phyloP scores from a whole-genome alignment of 2,113 vertebrate genomes.

The Tupaia tana region DNA sequence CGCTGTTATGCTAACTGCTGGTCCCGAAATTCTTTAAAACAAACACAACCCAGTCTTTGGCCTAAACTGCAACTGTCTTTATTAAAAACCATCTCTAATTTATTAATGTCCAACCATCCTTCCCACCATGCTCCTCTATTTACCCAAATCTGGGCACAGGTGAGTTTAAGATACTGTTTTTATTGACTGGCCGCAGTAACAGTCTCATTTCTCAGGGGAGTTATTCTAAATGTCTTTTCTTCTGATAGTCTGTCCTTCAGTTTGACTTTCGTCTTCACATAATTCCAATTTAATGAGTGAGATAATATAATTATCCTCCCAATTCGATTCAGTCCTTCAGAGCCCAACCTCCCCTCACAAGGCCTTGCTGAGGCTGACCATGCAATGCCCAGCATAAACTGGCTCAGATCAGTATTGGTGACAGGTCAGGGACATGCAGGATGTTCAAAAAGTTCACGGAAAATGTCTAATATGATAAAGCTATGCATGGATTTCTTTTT shows the following conservation, averaged over 20 bases:
- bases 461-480: too few species aligned
- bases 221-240: not conserved
- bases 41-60: not conserved
- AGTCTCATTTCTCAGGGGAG: not conserved
- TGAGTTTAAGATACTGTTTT: not conserved
- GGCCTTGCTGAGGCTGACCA: not conserved
- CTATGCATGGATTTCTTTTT: too few species aligned
- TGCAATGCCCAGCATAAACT: not conserved
- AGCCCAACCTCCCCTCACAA: not conserved
- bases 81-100: not conserved
- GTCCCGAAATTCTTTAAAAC: conserved; percentile 14
- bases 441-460: too few species aligned
- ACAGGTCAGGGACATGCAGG: too few species aligned
- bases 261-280: not conserved
- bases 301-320: conserved; percentile 21
- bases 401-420: not conserved
- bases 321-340: not conserved
- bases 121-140: not conserved
- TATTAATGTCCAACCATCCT: not conserved
- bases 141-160: not conserved
- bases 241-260: not conserved
- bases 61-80: not conserved
- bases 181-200: not conserved
- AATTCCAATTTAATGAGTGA: conserved; percentile 36
- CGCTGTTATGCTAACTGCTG: too few species aligned